These are phyloP conservation scores for Cerastis leucographa DNA, from an alignment of 2,888 invertebrate genomes.

Conservation along the genomic window DNA sequence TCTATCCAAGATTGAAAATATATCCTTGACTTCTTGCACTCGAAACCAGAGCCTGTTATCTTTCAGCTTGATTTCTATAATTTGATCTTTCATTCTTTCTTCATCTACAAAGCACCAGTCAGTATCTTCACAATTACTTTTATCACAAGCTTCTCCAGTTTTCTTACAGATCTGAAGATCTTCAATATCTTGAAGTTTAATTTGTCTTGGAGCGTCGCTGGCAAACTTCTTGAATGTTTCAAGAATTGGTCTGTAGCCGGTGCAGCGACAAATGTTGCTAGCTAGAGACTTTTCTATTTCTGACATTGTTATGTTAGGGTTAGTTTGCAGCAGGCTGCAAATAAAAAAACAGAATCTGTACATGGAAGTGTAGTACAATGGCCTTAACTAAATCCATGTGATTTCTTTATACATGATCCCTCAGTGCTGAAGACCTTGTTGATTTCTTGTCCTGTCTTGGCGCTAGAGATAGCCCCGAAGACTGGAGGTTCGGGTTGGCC, in stretches of 20 bases:
- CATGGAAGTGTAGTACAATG: neutral
- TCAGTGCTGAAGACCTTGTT: neutral
- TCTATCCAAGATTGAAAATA: constrained; percentile 87
- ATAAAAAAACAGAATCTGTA: neutral
- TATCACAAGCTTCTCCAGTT: constrained; percentile 72
- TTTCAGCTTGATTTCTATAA: constrained; percentile 69
- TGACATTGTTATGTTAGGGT: constrained; percentile 66
- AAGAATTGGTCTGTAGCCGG: constrained; percentile 94
- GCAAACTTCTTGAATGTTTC: constrained; percentile 95
- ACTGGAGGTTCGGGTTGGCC: neutral
- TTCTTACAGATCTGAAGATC: constrained; percentile 77
- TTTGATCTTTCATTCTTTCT: constrained; percentile 70
- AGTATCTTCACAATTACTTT: constrained; percentile 78
- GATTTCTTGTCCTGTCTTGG: neutral
- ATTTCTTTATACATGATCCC: neutral
- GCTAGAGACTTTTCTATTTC: constrained; percentile 94
- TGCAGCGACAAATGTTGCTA: constrained; percentile 95
- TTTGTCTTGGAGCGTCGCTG: constrained; percentile 88
- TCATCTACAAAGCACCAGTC: constrained; percentile 66
- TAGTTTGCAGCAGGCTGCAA: constrained; percentile 55
- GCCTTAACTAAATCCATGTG: neutral
- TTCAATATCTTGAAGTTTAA: constrained; percentile 86
- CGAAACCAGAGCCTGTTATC: constrained; percentile 87
- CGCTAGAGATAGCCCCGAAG: neutral
- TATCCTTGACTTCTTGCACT: constrained; percentile 84